A percentile compares a stretch with the other conserved stretches of the same genome.
phyloP scores from a whole-genome alignment of 2,888 invertebrate genomes.

The Rhagophthalmus giganteus region DNA sequence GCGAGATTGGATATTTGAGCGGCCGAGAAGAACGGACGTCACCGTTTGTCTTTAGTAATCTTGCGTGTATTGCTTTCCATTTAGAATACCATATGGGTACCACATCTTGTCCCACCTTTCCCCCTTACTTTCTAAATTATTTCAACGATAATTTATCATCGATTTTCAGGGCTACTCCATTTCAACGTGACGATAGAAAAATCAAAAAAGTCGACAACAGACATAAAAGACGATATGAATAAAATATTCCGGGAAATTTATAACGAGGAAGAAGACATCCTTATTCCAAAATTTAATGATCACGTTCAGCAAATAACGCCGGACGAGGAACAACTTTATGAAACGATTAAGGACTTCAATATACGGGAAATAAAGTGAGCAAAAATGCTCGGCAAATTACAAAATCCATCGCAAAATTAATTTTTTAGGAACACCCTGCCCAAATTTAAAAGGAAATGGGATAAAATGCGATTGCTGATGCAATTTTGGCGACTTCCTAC shows the following conservation, averaged over 20 bases:
- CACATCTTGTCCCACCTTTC: too few species aligned
- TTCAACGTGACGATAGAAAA: conserved; percentile 43
- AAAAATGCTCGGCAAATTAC: too few species aligned
- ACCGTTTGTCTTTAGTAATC: too few species aligned
- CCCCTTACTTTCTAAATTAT: too few species aligned
- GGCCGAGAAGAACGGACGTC: too few species aligned
- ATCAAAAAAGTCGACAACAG: conserved; percentile 41
- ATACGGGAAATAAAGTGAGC: conserved; percentile 47
- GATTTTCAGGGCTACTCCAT: conserved; percentile 43
- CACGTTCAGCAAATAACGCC: conserved; percentile 54
- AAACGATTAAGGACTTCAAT: conserved; percentile 50
- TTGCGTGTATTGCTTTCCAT: too few species aligned
- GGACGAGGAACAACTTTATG: conserved; percentile 55
- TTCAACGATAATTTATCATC: neutral
- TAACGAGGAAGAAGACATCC: conserved; percentile 46
- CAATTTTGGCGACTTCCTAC: conserved; percentile 55
- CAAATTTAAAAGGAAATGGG: conserved; percentile 48
- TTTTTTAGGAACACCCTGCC: conserved; percentile 46
- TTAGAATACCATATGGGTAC: too few species aligned
- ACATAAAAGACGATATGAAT: conserved; percentile 52
- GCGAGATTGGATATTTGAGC: too few species aligned
- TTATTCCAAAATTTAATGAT: conserved; percentile 52
- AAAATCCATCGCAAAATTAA: too few species aligned
- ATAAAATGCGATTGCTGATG: conserved; percentile 54
- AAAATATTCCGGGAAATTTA: conserved; percentile 47